phyloP scores from a whole-genome alignment of 2,797 vertebrate genomes.

The Urophycis tenuis region DNA sequence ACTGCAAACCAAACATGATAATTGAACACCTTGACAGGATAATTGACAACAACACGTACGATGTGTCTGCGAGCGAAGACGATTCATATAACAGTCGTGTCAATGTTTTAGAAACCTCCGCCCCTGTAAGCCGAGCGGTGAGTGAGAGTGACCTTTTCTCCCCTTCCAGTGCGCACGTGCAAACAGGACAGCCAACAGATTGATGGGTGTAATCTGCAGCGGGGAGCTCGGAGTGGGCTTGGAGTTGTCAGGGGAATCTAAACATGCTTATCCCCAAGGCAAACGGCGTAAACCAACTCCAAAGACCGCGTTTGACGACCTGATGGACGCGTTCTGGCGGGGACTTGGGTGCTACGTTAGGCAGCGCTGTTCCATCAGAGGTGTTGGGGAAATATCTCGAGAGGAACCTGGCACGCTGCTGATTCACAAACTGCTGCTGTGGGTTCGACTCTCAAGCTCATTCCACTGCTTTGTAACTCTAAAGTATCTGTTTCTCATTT shows the following conservation, averaged over 20 bases:
- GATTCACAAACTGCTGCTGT: neutral
- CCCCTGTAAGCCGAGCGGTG: slow-evolving; percentile 23
- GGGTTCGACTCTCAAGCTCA: neutral
- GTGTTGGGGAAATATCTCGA: neutral
- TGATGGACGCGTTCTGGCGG: neutral
- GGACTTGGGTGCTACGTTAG: neutral
- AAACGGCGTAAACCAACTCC: slow-evolving; percentile 38
- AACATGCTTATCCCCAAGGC: slow-evolving; percentile 51
- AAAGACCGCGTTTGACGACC: neutral
- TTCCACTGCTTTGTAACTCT: slow-evolving; percentile 30
- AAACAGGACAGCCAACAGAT: slow-evolving; percentile 47
- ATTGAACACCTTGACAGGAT: slow-evolving; percentile 41
- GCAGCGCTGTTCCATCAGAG: neutral
- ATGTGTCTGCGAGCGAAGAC: slow-evolving; percentile 38
- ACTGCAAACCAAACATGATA: slow-evolving; percentile 37
- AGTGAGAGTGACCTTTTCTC: slow-evolving; percentile 29
- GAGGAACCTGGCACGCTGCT: neutral
- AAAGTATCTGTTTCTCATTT: slow-evolving; percentile 24
- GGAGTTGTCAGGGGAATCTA: slow-evolving; percentile 43
- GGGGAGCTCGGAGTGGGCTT: slow-evolving; percentile 36
- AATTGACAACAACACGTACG: slow-evolving; percentile 27
- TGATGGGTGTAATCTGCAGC: slow-evolving; percentile 36
- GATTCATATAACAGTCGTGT: slow-evolving; percentile 28
- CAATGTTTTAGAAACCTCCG: slow-evolving; percentile 14
- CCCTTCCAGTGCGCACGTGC: slow-evolving; percentile 40